Evolutionary conservation across 2,888 invertebrate genomes (phyloP).

Genomic region (Pollenia griseotomentosa): DNA sequence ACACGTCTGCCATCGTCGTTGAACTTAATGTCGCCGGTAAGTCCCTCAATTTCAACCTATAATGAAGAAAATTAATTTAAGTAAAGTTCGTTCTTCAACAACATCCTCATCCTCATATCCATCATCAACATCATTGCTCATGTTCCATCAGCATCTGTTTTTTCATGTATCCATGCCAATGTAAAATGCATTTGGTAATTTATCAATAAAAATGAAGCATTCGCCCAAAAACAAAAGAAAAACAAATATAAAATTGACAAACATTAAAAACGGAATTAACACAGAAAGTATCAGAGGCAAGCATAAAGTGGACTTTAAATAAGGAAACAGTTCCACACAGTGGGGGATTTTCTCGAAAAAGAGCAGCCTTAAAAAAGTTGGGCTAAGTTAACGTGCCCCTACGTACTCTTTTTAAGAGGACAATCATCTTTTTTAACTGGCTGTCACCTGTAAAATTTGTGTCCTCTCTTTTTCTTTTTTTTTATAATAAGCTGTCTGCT

Average conservation of each 20-base stretch:
- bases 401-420: no score
- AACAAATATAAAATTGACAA: background rate
- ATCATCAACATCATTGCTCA: background rate
- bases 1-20: constrained; percentile 94
- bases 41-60: constrained; percentile 95
- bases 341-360: no score
- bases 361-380: no score
- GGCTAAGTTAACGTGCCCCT: no score
- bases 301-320: background rate
- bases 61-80: constrained; percentile 77
- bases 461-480: no score
- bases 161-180: constrained; percentile 6
- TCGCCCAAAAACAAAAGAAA: background rate
- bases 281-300: background rate
- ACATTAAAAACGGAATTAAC: background rate
- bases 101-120: background rate
- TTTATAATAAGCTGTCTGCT: no score
- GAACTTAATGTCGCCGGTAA: constrained; percentile 96
- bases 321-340: background rate
- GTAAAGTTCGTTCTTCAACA: constrained; percentile 13
- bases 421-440: no score
- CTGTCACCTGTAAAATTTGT: no score
- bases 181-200: constrained; percentile 11
- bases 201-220: constrained; percentile 23
- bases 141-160: background rate